Base-by-base conservation (phyloP, 2,113 vertebrate species). In the Burhinus oedicnemus region DNA sequence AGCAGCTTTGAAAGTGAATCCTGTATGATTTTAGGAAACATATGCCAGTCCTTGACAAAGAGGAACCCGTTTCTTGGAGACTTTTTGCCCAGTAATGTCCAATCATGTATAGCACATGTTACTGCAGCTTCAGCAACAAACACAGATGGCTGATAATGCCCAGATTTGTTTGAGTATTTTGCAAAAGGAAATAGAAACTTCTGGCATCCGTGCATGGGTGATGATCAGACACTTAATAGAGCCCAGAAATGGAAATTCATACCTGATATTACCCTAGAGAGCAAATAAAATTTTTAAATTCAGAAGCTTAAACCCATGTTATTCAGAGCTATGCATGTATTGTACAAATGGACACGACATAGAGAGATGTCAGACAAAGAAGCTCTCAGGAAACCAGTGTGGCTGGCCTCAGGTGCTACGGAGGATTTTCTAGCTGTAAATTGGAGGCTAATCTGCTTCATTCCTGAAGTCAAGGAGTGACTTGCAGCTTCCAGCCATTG, bases 131-230 rank as follows among this genome's bases (percentile, higher is more conserved):
- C 52, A 89, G 62, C 52, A 71, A 20, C 40, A 74, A 65, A 75
- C 47, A 90, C 55, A 80, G 58, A 68, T 1, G 0, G 62, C 21
- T 49, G 34, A 29, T 77, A 91, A 60, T 75, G 49, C 47, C 72
- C 52, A 85, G 47, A 91, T 95, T 90, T 90, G 11, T 64, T 72
- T 57, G 54, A 89, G 34, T 27, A 27, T 72, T 89, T 89, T 87
- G 70, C 44, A 76, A 78, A 92, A 94, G 36, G 55, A 96, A 95
- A 92, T 21, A 84, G 52, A 89, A 96, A 76, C 34, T 66, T 25
- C n/a, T 75, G 69, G 65, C 74, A 89, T 91, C 32, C 3, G 2
- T 79, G 40, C 77, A 72, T 38, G 25, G 21, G 65, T 84, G 72
- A 64, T 60, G 36, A 96, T 55, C 70, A 74, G 42, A 88, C 42